A percentile compares a stretch with the other conserved stretches of the same genome.
Conservation (phyloP, 2,113 vertebrate species). For the Australoheros scitulus region DNA sequence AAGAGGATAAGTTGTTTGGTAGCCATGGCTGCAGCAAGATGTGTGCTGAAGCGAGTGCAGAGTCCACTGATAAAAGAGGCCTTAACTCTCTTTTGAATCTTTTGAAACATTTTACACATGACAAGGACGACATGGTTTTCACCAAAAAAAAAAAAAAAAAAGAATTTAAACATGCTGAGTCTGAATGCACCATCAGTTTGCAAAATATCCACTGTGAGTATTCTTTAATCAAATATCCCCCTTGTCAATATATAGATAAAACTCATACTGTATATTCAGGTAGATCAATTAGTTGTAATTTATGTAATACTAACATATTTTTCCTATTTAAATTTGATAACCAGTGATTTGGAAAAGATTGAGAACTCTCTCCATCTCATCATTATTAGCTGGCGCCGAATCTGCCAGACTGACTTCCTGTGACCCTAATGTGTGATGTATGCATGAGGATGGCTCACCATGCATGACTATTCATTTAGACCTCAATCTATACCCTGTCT, state of each 20-base stretch:
- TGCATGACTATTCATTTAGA: slow-evolving; percentile 63
- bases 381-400: slow-evolving; percentile 2
- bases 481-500: slow-evolving; percentile 53
- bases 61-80: not conserved
- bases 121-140: not conserved
- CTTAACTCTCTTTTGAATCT: not conserved
- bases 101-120: not conserved
- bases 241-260: not conserved
- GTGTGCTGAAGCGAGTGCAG: not conserved
- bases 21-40: not conserved
- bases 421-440: slow-evolving; percentile 16
- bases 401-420: slow-evolving; percentile 16
- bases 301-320: not conserved
- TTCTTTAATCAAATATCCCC: not conserved
- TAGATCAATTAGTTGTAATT: not conserved
- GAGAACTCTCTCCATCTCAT: not conserved
- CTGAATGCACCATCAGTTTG: too few species aligned
- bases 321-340: not conserved
- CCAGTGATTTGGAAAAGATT: not conserved
- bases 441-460: slow-evolving; percentile 31
- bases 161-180: too few species aligned
- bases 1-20: not conserved
- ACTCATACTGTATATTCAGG: not conserved
- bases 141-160: too few species aligned
- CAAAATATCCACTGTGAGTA: rapidly evolving